Evolutionary conservation across 2,113 vertebrate genomes (phyloP), one percentile per base, ranked within the genome.

Genomic region (Grus americana): DNA sequence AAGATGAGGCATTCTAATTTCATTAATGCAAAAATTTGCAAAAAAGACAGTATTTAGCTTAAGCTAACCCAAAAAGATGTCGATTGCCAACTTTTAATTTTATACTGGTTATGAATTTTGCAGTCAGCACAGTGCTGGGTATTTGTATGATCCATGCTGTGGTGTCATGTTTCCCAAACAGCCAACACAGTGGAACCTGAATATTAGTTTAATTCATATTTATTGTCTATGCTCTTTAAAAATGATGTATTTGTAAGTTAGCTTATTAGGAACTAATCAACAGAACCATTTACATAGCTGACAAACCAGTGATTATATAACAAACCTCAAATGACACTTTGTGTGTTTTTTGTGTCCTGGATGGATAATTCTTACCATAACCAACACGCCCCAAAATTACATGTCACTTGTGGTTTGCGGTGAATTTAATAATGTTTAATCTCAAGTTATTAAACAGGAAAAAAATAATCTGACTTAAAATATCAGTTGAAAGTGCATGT

Each of bases 1-100:
- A 75, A 87, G 49, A 81, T 2, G 3, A 95, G 73, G 52, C 1
- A 2, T 21, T 82, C 40, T 75, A 63, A 79, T 94, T 87, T 95
- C 78, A 72, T 79, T 82, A 94, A 79, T 65, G 36, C 52, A 92
- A 87, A 88, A 95, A 52, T 61, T 80, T 91, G 44, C 38, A 80
- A 65, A 92, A 92, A 92, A 79, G 22, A 8, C 19, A 44, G 29
- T 46, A 49, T 85, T 92, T 91, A 85, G 23, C 79, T 85, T 82
- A 87, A 95, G 42, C 42, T 71, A 79, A 66, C 52, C 87, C 44
- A 94, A 92, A 95, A 40, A 7, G 0, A 3, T 15, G 22, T 79
- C 63, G 57, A 4, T 16, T 47, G 34, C 18, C 62, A 85, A 79
- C 57, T 79, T 92, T 52, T 81, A 61, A 81, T 95, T 93, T 94